phyloP scores from a whole-genome alignment of 2,888 invertebrate species.

The Athalia circularis region DNA sequence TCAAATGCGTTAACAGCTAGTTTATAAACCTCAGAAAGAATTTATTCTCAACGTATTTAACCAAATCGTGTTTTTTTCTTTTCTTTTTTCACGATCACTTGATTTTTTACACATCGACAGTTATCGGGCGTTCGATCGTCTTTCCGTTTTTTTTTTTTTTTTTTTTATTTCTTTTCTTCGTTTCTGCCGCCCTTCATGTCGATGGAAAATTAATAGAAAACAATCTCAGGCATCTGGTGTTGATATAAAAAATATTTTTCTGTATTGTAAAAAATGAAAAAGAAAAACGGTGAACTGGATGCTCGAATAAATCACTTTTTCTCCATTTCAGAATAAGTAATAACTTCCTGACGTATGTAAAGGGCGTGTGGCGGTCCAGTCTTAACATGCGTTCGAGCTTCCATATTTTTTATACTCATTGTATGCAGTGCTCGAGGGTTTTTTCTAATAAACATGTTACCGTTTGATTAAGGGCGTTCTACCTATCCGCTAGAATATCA shows the following conservation, averaged over 20 bases:
- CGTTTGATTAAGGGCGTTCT: constrained; percentile 21
- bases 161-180: no score
- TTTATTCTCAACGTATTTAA: constrained; percentile 34
- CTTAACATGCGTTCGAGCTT: constrained; percentile 18
- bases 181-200: no score
- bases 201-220: no score
- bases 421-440: background rate
- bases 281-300: no score
- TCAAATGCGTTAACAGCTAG: constrained; percentile 57
- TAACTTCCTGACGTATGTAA: background rate
- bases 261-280: no score
- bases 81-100: background rate
- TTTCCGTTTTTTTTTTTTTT: no score
- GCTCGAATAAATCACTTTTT: no score
- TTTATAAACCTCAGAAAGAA: constrained; percentile 49
- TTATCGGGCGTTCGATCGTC: background rate
- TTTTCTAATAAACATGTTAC: constrained; percentile 26
- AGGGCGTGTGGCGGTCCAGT: background rate
- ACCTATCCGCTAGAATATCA: background rate
- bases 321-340: background rate
- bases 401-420: background rate
- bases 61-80: constrained; percentile 4
- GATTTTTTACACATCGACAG: no score
- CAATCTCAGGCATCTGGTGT: no score
- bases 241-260: no score